Percentiles rank a stretch among this genome's conserved stretches.
These are phyloP conservation scores for Pseudachorutes palmiensis DNA, from an alignment of 1,140 invertebrate genomes.

Conservation along the genomic window DNA sequence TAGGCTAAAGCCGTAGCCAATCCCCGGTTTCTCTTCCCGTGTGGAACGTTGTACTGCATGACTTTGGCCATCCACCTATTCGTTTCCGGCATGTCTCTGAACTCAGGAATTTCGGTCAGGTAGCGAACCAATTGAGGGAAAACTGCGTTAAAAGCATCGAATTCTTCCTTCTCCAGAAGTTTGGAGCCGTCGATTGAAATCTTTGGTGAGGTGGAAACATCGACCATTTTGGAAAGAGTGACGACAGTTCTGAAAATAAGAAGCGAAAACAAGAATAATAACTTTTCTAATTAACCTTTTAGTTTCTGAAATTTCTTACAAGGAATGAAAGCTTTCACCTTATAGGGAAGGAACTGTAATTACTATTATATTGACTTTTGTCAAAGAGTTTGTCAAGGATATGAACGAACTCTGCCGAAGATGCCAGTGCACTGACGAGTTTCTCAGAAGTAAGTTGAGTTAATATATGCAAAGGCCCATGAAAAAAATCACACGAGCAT, in stretches of 20 bases:
- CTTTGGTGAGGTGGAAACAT: not conserved
- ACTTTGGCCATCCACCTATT: conserved; percentile 46
- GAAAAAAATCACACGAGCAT: no score
- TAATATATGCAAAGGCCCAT: no score
- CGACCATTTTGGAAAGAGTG: not conserved
- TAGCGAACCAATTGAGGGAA: conserved; percentile 74
- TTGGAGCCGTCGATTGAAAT: conserved; percentile 23
- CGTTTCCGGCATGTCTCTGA: conserved; percentile 31
- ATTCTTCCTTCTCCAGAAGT: conserved; percentile 59
- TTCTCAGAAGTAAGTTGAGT: no score
- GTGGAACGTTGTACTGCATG: conserved; percentile 71
- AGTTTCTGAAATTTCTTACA: no score
- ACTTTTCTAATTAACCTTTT: not conserved
- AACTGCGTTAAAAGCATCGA: conserved; percentile 71
- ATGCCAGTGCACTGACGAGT: no score
- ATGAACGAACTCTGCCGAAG: no score
- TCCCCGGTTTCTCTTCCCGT: conserved; percentile 66
- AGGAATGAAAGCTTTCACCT: no score
- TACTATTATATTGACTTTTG: no score
- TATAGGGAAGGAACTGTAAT: no score
- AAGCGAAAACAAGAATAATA: not conserved
- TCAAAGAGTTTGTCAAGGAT: no score
- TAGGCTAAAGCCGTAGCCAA: conserved; percentile 73
- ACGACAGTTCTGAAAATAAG: not conserved
- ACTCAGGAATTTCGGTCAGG: conserved; percentile 53